phyloP scores from a whole-genome alignment of 2,113 vertebrate genomes.

The Paracanthobrama guichenoti region DNA sequence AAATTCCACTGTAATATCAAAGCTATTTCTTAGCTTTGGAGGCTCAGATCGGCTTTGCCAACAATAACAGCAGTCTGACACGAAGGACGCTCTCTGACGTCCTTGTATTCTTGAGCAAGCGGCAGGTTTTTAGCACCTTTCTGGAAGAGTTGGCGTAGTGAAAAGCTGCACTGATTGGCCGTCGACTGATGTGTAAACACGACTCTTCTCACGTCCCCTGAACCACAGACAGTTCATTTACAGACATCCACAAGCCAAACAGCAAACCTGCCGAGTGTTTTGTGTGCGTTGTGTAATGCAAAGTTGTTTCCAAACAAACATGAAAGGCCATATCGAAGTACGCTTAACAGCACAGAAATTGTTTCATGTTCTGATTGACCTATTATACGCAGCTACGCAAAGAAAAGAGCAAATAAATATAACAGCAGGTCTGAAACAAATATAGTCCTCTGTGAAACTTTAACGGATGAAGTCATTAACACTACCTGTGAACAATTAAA shows the following conservation, averaged over 20 bases:
- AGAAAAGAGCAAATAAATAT: constrained; percentile 15
- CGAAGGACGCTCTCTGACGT: constrained; percentile 21
- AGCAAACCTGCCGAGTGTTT: not conserved
- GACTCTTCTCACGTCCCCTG: not conserved
- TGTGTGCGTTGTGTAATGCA: constrained; percentile 11
- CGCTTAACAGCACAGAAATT: constrained; percentile 7
- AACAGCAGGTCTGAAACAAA: not conserved
- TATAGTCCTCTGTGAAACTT: not conserved
- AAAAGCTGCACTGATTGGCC: constrained; percentile 32
- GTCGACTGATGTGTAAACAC: constrained; percentile 17
- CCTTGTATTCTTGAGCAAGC: not conserved
- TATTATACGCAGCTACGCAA: not conserved
- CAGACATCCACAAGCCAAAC: not conserved
- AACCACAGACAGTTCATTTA: not conserved
- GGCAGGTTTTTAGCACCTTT: constrained; percentile 39
- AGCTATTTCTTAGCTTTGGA: not conserved
- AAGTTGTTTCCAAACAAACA: constrained; percentile 9
- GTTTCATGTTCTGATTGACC: not conserved
- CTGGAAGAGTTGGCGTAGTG: constrained; percentile 31
- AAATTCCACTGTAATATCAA: constrained; percentile 12
- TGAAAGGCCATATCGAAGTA: constrained; percentile 1
- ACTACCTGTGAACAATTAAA: constrained; percentile 41
- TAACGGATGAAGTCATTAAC: constrained; percentile 35
- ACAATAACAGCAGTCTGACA: constrained; percentile 33
- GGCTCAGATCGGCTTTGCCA: constrained; percentile 39